These are phyloP conservation scores for Solea senegalensis DNA, from an alignment of 2,113 vertebrate species.

Conservation along the genomic window DNA sequence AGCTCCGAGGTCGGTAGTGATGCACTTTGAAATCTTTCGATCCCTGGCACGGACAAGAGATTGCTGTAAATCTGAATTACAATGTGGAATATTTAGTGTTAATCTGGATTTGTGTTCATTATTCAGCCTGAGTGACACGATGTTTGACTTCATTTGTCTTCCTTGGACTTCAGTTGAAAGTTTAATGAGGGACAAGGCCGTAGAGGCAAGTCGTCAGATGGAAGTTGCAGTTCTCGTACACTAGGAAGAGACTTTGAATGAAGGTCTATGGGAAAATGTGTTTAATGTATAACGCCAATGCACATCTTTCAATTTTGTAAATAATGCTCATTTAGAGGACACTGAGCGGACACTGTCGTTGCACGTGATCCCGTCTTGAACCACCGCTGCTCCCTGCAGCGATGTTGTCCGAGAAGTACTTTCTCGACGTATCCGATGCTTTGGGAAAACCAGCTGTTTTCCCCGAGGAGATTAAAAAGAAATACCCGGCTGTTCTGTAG, in stretches of 20 bases:
- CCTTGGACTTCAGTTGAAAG: slow-evolving; percentile 21
- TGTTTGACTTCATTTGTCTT: slow-evolving; percentile 25
- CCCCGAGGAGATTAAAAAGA: neutral
- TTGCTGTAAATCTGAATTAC: slow-evolving; percentile 23
- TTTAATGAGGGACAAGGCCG: slow-evolving; percentile 15
- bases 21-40: slow-evolving; percentile 30
- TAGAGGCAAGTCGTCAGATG: neutral
- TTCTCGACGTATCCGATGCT: neutral
- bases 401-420: neutral
- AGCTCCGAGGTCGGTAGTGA: slow-evolving; percentile 35
- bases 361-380: neutral
- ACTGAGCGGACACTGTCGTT: neutral
- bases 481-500: neutral
- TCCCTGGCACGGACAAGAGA: neutral
- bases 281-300: too few relatives aligned
- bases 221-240: neutral
- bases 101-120: neutral
- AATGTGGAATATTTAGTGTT: slow-evolving; percentile 10
- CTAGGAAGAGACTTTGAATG: too few relatives aligned
- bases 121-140: slow-evolving; percentile 28
- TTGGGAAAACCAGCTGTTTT: neutral
- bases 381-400: neutral
- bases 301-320: neutral
- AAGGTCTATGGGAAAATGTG: too few relatives aligned
- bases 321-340: slow-evolving; percentile 8